phyloP scores from a whole-genome alignment of 2,888 invertebrate species.

The Mamestra brassicae region DNA sequence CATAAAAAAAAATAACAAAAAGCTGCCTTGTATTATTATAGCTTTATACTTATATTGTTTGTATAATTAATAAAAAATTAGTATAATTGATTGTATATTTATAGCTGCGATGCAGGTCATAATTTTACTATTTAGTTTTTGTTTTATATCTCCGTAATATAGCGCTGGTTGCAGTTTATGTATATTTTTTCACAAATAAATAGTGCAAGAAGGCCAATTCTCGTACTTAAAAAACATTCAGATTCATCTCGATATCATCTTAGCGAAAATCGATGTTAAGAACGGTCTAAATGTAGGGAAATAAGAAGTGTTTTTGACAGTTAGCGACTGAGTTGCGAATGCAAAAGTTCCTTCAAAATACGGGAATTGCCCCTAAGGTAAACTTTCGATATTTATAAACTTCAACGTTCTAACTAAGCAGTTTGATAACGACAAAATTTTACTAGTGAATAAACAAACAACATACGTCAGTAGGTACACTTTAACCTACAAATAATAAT shows the following conservation, averaged over 20 bases:
- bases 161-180: neutral
- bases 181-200: neutral
- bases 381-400: conserved; percentile 10
- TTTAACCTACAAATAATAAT: conserved; percentile 27
- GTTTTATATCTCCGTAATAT: neutral
- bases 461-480: conserved; percentile 29
- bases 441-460: conserved; percentile 40
- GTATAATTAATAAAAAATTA: no score
- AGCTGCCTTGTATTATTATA: neutral
- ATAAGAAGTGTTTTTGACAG: no score
- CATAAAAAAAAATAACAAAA: neutral
- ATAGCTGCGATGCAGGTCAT: neutral
- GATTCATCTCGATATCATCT: no score
- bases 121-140: neutral
- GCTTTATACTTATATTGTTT: no score
- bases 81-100: no score
- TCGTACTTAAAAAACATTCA: no score
- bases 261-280: no score
- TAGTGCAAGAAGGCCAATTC: neutral
- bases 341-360: no score
- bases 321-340: no score
- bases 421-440: conserved; percentile 31
- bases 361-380: neutral
- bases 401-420: conserved; percentile 14
- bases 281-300: no score